phyloP scores from a whole-genome alignment of 2,888 invertebrate genomes.

The Trichogramma dendrolimi region DNA sequence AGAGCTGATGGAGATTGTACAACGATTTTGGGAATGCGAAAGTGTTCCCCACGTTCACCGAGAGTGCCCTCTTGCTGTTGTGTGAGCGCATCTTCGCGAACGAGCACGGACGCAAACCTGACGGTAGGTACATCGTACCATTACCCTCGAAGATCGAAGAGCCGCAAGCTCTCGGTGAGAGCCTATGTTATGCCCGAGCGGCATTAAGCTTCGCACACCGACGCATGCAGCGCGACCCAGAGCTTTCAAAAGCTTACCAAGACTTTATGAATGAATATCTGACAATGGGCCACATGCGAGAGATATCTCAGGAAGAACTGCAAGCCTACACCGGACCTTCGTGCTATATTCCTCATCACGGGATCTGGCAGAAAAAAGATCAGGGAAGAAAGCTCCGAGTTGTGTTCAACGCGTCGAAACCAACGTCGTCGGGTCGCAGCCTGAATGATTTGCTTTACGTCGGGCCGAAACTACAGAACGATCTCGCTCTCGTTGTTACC shows the following conservation, averaged over 20 bases:
- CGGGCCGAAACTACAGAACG: not conserved
- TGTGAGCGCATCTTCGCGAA: not conserved
- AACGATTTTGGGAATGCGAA: conserved; percentile 1
- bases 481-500: not conserved
- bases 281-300: not conserved
- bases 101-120: not conserved
- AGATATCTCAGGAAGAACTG: not conserved
- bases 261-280: not conserved
- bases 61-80: not conserved
- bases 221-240: not conserved
- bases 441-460: not conserved
- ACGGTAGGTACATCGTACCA: not conserved
- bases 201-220: no score
- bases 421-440: not conserved
- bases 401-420: not conserved
- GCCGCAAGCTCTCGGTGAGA: no score
- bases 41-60: not conserved
- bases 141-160: no score
- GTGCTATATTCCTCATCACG: conserved; percentile 1
- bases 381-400: not conserved
- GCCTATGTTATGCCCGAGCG: no score
- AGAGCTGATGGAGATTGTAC: not conserved
- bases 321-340: not conserved
- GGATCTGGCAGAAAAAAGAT: not conserved
- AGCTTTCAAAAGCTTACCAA: not conserved